Conservation (phyloP, 2,113 vertebrate genomes). For the Tetrao urogallus region DNA sequence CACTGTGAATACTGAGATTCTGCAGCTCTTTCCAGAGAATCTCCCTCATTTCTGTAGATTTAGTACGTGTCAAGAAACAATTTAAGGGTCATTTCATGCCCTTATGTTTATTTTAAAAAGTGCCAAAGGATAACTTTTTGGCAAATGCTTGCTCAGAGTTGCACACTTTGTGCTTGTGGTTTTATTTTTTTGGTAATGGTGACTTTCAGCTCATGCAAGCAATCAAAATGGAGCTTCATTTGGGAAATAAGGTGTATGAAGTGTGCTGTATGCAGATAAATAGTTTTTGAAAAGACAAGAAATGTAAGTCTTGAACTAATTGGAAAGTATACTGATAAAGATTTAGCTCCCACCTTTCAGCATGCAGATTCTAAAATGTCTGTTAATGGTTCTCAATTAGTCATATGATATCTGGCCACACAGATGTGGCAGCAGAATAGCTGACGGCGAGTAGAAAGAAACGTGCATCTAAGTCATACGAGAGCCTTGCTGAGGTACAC, state of each 20-base stretch:
- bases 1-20: conserved; percentile 23
- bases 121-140: conserved; percentile 21
- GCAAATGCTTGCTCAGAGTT: neutral
- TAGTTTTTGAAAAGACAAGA: neutral
- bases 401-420: conserved; percentile 23
- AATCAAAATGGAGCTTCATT: neutral
- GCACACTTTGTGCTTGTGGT: neutral
- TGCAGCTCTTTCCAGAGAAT: conserved; percentile 42
- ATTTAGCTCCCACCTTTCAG: neutral
- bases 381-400: neutral
- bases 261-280: neutral
- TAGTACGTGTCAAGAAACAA: conserved; percentile 23
- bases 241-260: neutral
- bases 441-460: neutral
- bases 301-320: neutral
- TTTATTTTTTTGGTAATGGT: neutral
- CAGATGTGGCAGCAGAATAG: conserved; percentile 11
- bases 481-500: neutral
- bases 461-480: neutral
- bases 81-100: conserved; percentile 54
- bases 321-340: neutral
- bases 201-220: neutral
- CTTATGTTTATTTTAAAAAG: conserved; percentile 48
- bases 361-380: neutral
- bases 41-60: conserved; percentile 48